A percentile compares a stretch with the other conserved stretches of the same genome.
Conservation (phyloP, 2,888 invertebrate species). For the Papilio demoleus region DNA sequence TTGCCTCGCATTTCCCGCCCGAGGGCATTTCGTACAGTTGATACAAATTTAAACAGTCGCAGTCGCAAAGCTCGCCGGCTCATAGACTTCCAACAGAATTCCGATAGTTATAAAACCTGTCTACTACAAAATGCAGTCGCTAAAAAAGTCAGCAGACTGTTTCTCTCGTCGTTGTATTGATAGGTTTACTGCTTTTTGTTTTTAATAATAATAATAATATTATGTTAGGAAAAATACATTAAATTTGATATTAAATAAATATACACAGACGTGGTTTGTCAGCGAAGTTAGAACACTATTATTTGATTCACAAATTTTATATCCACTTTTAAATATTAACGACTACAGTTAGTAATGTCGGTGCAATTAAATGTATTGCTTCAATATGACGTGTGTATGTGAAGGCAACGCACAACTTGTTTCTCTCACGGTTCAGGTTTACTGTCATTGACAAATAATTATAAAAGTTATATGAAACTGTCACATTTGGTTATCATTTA, state of each 20-base stretch:
- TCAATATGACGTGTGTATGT: neutral
- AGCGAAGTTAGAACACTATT: no score
- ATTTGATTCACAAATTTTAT: neutral
- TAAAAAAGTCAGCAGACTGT: neutral
- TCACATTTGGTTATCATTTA: neutral
- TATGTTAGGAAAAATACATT: no score
- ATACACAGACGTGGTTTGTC: no score
- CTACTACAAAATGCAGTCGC: neutral
- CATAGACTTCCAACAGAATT: neutral
- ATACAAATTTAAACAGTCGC: neutral
- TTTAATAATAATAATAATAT: no score
- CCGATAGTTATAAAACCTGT: neutral
- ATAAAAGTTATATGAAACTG: neutral
- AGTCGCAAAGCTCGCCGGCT: neutral
- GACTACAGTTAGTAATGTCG: neutral
- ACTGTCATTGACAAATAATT: slow-evolving; percentile 6
- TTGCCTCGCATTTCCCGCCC: neutral
- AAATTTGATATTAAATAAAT: no score
- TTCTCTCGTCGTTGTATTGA: neutral
- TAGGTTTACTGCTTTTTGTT: no score
- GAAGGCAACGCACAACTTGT: neutral
- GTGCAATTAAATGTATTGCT: neutral
- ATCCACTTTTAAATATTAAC: neutral
- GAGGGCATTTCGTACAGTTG: neutral
- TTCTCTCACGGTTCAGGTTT: slow-evolving; percentile 8